Evolutionary conservation across 2,888 invertebrate species (phyloP), one percentile per base, ranked within the genome.

Genomic region (Drosophila atripex): DNA sequence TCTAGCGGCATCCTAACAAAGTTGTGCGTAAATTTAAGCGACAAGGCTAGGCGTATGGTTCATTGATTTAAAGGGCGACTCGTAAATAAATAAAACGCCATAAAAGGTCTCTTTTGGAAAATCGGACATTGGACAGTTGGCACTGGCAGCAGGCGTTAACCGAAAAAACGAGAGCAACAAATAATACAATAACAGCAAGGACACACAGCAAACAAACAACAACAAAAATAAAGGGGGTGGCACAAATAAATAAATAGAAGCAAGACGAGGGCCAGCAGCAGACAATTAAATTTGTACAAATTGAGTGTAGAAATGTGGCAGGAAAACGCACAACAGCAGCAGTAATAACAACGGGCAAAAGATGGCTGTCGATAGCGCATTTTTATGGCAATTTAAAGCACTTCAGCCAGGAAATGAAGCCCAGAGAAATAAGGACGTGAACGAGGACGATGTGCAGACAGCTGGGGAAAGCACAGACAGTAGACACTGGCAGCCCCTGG

Each of bases 271-370:
- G 80, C 78, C 80, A 16, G 9, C 76, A 57, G 70, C 71, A 80
- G 76, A 84, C 84, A 84, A 86, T 84, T 84, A 86, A 84, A 86
- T 84, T 86, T 83, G 84, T 86, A 84, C 80, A 86, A 85, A 85
- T 86, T 86, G 80, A 77, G 80, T 83, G 86, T 77, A 86, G 82
- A 83, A 83, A 83, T 83, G 80, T 75, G 78, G 80, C 75, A 71
- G 63, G 57, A 61, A 83, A 56, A 72, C 54, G 65, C 64, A 57
- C 70, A 77, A 55, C 51, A 50, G 21, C 51, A 55, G 32, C 35
- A 61, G 14, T 59, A 69, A 59, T 45, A 51, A 65, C 45, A 59
- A 32, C 47, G 63, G 71, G 58, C 47, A 68, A 77, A 57, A 71
- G 79, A 85, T 86, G 69, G 58, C 80, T 57, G 75, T 65, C 70